phyloP scores from a whole-genome alignment of 1,140 invertebrate genomes.

The Chymomyza costata region DNA sequence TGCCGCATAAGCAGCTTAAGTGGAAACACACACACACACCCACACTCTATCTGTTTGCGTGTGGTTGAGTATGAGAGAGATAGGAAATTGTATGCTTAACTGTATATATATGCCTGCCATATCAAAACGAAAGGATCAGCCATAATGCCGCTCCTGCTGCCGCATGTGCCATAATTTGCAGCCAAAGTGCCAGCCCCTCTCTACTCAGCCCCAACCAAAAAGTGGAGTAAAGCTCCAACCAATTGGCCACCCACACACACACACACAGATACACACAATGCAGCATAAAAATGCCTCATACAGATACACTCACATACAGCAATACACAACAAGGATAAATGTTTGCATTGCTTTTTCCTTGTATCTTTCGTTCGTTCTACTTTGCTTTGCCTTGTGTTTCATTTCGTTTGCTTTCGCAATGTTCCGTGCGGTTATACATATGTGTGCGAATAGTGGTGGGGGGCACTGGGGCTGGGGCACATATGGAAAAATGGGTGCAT shows the following conservation, averaged over 20 bases:
- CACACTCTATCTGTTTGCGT: background rate
- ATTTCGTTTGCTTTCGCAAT: slow-evolving; percentile 25
- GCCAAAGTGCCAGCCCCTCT: slow-evolving; percentile 45
- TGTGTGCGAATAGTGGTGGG: slow-evolving; percentile 8
- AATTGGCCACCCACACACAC: slow-evolving; percentile 20
- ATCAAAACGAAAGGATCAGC: slow-evolving; percentile 51
- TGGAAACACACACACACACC: slow-evolving; percentile 35
- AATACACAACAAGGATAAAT: slow-evolving; percentile 54
- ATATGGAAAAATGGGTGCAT: slow-evolving; percentile 71
- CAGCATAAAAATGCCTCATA: slow-evolving; percentile 1
- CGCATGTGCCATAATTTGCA: slow-evolving; percentile 68
- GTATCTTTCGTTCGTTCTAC: background rate
- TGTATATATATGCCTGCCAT: slow-evolving; percentile 14
- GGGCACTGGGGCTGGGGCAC: slow-evolving; percentile 17
- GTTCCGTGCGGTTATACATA: slow-evolving; percentile 8
- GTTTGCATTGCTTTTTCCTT: slow-evolving; percentile 37
- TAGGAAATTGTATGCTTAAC: slow-evolving; percentile 13
- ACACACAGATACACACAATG: slow-evolving; percentile 18
- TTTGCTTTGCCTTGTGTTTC: slow-evolving; percentile 13
- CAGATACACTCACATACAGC: slow-evolving; percentile 4
- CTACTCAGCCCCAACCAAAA: background rate
- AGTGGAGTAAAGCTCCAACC: slow-evolving; percentile 10
- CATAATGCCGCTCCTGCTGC: slow-evolving; percentile 21
- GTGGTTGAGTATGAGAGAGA: slow-evolving; percentile 1
- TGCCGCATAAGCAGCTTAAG: slow-evolving; percentile 70